These are phyloP conservation scores for Habrosyne pyritoides DNA, from an alignment of 2,888 invertebrate species.

Conservation along the genomic window DNA sequence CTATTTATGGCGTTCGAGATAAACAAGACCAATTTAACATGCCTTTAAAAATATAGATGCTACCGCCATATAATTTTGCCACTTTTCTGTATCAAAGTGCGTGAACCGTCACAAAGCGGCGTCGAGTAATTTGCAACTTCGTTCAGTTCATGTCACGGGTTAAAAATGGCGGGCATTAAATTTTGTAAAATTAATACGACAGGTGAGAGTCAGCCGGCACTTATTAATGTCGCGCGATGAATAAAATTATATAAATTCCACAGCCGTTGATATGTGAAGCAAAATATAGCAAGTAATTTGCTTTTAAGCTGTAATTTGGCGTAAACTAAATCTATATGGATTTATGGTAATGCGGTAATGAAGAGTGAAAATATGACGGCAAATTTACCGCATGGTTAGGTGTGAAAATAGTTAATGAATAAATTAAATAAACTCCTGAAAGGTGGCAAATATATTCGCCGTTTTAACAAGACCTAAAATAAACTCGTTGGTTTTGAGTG, in stretches of 20 bases:
- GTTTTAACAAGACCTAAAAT: no score
- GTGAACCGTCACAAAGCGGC: slow-evolving; percentile 19
- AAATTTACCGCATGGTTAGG: neutral
- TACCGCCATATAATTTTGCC: neutral
- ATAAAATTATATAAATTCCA: slow-evolving; percentile 28
- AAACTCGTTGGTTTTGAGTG: no score
- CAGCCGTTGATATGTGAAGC: neutral
- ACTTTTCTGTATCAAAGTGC: slow-evolving; percentile 7
- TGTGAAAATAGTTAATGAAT: neutral
- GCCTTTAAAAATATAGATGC: neutral
- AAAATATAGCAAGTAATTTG: slow-evolving; percentile 1
- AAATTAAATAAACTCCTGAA: neutral
- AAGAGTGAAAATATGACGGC: neutral
- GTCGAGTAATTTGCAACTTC: slow-evolving; percentile 28
- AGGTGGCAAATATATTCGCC: neutral
- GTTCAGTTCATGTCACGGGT: slow-evolving; percentile 19
- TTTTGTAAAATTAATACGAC: slow-evolving; percentile 48
- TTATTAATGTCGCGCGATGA: slow-evolving; percentile 29
- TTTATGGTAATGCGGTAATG: neutral
- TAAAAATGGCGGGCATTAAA: slow-evolving; percentile 42
- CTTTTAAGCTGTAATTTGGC: neutral
- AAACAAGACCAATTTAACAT: neutral
- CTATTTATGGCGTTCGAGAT: no score
- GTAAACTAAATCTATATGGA: slow-evolving; percentile 1
- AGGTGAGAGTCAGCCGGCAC: slow-evolving; percentile 31